A percentile compares a stretch with the other conserved stretches of the same genome.
These are phyloP conservation scores for Tor tambroides DNA, from an alignment of 2,113 vertebrate genomes.

Conservation along the genomic window DNA sequence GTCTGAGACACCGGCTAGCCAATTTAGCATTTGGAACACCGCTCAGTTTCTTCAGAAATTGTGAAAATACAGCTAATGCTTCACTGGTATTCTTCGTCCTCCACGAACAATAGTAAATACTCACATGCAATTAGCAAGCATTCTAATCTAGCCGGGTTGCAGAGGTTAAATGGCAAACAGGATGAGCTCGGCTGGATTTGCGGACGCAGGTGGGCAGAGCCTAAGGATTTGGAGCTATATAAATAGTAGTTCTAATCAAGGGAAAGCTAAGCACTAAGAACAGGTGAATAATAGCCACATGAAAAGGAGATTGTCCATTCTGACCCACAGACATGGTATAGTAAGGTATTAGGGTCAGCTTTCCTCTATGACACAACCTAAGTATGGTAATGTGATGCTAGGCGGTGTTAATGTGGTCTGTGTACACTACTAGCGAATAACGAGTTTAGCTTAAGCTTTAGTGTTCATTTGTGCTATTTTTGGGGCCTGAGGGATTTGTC, in stretches of 20 bases:
- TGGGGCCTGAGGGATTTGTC: background rate
- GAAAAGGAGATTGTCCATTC: conserved; percentile 40
- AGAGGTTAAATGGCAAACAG: conserved; percentile 41
- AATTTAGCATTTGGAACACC: background rate
- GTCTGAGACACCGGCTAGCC: no score
- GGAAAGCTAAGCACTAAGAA: conserved; percentile 45
- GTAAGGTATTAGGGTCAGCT: conserved; percentile 36
- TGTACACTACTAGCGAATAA: background rate
- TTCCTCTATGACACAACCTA: conserved; percentile 35
- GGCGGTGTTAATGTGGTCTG: conserved; percentile 14
- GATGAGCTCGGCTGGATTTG: conserved; percentile 47
- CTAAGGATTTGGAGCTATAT: conserved; percentile 45
- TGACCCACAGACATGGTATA: conserved; percentile 44
- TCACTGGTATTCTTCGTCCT: background rate
- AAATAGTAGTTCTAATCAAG: conserved; percentile 53
- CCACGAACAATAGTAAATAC: background rate
- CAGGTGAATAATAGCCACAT: conserved; percentile 39
- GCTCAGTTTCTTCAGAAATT: background rate
- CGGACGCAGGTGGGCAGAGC: background rate
- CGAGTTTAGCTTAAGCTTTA: conserved; percentile 12
- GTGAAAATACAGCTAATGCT: background rate
- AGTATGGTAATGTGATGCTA: conserved; percentile 22
- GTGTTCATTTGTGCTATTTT: conserved; percentile 2
- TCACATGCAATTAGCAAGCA: background rate
- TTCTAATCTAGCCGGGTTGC: conserved; percentile 8